A percentile compares a stretch with the other conserved stretches of the same genome.
Conservation (phyloP, 2,113 vertebrate species). For the Halcyon malimbica region DNA sequence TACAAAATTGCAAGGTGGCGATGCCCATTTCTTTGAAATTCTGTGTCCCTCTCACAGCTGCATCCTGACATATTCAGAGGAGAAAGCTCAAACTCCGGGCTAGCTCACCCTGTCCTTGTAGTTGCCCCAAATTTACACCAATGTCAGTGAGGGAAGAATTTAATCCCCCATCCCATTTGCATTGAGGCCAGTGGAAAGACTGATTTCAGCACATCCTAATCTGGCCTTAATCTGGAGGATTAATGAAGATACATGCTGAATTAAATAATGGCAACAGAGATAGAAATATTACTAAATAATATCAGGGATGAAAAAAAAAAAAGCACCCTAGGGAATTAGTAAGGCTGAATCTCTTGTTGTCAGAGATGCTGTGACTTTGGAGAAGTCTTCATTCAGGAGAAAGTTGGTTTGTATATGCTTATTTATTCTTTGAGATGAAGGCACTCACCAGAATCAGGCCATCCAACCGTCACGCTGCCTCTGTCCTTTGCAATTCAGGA, state of each 20-base stretch:
- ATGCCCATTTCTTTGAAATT: not conserved
- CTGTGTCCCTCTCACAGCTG: not conserved
- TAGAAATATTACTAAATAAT: not conserved
- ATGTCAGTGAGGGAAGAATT: not conserved
- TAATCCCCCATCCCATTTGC: not conserved
- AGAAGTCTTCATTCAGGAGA: not conserved
- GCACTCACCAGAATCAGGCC: not conserved
- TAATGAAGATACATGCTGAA: constrained; percentile 9
- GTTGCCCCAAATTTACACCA: not conserved
- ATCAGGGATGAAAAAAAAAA: not conserved
- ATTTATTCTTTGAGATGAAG: not conserved
- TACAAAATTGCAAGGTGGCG: not conserved
- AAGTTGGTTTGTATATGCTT: not conserved
- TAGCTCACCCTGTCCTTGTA: not conserved
- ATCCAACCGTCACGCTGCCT: not conserved
- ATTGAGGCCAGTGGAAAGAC: not conserved
- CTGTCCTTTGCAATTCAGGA: not conserved
- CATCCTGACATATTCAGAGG: not conserved
- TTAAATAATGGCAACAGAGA: constrained; percentile 3
- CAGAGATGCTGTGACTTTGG: not conserved
- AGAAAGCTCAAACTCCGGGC: not conserved
- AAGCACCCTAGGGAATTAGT: not conserved
- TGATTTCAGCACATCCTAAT: constrained; percentile 11
- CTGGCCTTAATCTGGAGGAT: constrained; percentile 55
- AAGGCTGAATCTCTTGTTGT: not conserved